Evolutionary conservation across 2,113 vertebrate species (phyloP), one percentile per base, ranked within the genome.

Genomic region (Apaloderma vittatum): DNA sequence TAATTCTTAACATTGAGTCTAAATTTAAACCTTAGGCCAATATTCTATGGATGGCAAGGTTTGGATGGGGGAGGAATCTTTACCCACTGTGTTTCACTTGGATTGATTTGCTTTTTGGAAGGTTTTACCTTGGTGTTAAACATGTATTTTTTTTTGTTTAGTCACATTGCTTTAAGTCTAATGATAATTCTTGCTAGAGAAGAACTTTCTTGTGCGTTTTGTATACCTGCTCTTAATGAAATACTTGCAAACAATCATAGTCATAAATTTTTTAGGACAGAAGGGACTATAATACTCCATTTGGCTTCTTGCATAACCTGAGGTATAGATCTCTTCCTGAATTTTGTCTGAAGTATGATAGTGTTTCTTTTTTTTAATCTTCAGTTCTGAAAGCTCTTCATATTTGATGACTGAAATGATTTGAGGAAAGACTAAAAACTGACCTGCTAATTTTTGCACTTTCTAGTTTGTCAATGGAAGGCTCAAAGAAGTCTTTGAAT

Each of bases 201-300:
- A 57, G 45, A 89, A 71, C 72, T 74, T 88, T 91, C 45, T 24
- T 59, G n/a, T 73, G 65, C 32, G 3, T 94, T 94, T 86, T 55
- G 72, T 77, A 30, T 8, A 37, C 34, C 43, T 95, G 59, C 2
- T 9, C 4, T 94, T 74, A 77, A 81, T 0, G 0, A 74, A 74
- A 75, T 95, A 91, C 68, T 81, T 95, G 84, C 32, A 95, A 63
- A 57, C 76, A 87, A 63, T 84, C 57, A n/a, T 46, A 68, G 62
- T 77, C 29, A 87, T 96, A 87, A 52, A 43, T 96, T 75, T 94
- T 96, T 95, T 89, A 94, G 74, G 45, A 80, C 52, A 68, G 45
- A 81, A 94, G 73, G 36, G 45, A 72, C 48, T 91, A 12, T 70
- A 63, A 27, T 87, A 74, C n/a, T 84, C 57, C 9, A 1, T 85